Base-by-base conservation (phyloP, 1,140 invertebrate genomes). In the Bombyx mandarina region DNA sequence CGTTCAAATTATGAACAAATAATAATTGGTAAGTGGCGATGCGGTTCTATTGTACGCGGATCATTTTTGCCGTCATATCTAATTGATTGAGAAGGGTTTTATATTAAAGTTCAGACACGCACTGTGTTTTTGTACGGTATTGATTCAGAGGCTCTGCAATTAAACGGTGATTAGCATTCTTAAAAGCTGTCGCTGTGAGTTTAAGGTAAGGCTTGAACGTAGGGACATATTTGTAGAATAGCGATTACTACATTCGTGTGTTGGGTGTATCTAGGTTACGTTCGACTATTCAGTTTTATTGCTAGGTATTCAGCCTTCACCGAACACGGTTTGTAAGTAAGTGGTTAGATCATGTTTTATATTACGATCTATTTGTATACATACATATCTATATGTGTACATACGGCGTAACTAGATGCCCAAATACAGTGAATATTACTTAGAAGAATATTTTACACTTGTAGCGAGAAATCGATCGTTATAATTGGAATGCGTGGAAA, bases 241-340 rank as follows among this genome's bases (percentile, higher is more conserved):
- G 45, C 71, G 69, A 75, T 71, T 50, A 63, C 63, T 66, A 61
- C 66, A 60, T 61, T 65, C 56, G 65, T 72, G 62, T 65, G 75
- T 73, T 71, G 73, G 63, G 70, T 65, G 63, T 65, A 82, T 79
- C 77, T 80, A 71, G 79, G 79, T 80, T 79, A 79, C 61, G 69
- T 65, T 59, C 62, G 71, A 67, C 72, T 67, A 76, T 79, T 77
- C 74, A 63, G 66, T 77, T 82, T 80, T 79, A 82, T 77, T 76
- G 71, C 71, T 59, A 68, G 69, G 73, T 68, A 72, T 80, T 70
- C 59, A 61, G 67, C 79, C 79, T 82, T 80, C 76, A 63, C 61
- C 64, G 62, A 61, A 60, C 66, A 66, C 63, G 59, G 59, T 65
- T 56, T 56, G 63, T 48, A 26, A 55, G 8, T 56, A 49, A 18